Evolutionary conservation across 2,797 vertebrate genomes (phyloP), one percentile per base, ranked within the genome.

Genomic region (Paedocypris micromegethes): DNA sequence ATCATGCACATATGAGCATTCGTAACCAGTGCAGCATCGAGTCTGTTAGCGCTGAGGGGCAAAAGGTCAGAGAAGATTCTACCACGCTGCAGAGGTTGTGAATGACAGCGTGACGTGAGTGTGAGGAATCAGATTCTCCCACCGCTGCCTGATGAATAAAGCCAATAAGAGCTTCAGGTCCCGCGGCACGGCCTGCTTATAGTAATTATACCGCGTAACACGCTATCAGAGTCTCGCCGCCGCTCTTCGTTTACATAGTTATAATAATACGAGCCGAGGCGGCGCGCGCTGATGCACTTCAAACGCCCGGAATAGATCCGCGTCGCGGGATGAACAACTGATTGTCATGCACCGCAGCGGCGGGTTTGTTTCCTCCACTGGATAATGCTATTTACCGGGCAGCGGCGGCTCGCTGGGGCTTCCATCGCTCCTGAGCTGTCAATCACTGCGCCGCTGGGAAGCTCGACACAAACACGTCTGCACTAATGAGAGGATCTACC

Each of bases 401-500:
- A 23, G 23, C 23, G 23, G 23, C 39, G 23, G 6, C 44, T 68
- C 50, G 48, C 48, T 23, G 23, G 23, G 23, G 23, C 23, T 23
- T 23, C 68, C 77, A 58, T 46, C 4, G 66, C 62, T 64, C 72
- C 72, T 4, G 48, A 67, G 66, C 64, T 75, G 72, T 60, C 54
- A 72, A 51, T 73, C 71, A 69, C 44, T 66, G 64, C 60, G 60
- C 69, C 50, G 64, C 61, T 74, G 66, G 72, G 72, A 66, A 76
- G 74, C 73, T 60, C 86, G 88, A 88, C 86, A 89, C 86, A 90
- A 90, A 90, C 85, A 88, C 86, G 81, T 79, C 37, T 77, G 83
- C 40, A 62, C 56, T 62, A 23, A 23, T 23, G 23, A 23, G 23
- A 23, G 23, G 23, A 23, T 23, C 23, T 23, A 23, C 46, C 69